Conservation (phyloP, 2,113 vertebrate genomes). For the Phaetusa simplex region DNA sequence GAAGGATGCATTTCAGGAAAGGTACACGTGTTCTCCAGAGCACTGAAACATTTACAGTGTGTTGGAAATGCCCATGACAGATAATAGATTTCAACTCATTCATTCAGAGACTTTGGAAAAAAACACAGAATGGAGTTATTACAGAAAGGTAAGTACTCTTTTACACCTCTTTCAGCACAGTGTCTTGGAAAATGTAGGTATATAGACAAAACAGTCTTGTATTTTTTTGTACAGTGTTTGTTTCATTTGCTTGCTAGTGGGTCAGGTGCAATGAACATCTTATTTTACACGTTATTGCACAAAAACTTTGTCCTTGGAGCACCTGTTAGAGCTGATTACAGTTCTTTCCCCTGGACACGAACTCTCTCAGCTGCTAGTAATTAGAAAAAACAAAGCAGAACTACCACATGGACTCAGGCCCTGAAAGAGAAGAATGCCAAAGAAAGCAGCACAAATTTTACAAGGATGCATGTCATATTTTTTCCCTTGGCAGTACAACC, state of each 20-base stretch:
- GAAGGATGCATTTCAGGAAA: conserved; percentile 41
- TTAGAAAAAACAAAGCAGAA: conserved; percentile 72
- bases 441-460: conserved; percentile 58
- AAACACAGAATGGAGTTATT: background rate
- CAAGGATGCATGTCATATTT: background rate
- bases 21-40: background rate
- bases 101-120: background rate
- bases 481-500: conserved; percentile 54
- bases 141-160: background rate
- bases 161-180: background rate
- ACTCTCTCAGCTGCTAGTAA: conserved; percentile 59
- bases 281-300: background rate
- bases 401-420: conserved; percentile 36
- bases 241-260: background rate
- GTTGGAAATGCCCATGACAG: conserved; percentile 3
- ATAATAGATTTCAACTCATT: background rate
- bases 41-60: background rate
- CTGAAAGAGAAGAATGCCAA: conserved; percentile 42
- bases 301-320: conserved; percentile 19
- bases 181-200: background rate
- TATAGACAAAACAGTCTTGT: background rate
- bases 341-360: conserved; percentile 20
- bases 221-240: background rate
- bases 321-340: conserved; percentile 34
- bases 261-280: conserved; percentile 11